Evolutionary conservation across 2,113 vertebrate genomes (phyloP).

Genomic region (Oceanodroma tethys): DNA sequence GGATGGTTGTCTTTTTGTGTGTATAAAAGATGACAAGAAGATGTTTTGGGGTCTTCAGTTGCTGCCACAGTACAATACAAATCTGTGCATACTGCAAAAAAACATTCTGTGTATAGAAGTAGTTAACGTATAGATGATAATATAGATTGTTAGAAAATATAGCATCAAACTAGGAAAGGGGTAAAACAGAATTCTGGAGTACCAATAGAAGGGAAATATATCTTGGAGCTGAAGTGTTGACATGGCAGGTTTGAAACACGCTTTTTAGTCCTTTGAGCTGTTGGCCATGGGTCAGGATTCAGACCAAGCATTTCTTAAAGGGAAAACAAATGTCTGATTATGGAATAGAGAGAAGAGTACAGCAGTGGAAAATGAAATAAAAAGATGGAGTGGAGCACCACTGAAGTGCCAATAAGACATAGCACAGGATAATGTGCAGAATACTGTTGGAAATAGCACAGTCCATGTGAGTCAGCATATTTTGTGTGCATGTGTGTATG

Average conservation of each 20-base stretch:
- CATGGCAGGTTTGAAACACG: neutral
- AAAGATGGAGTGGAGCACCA: neutral
- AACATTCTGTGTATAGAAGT: neutral
- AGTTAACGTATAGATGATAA: neutral
- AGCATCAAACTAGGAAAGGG: neutral
- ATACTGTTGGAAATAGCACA: neutral
- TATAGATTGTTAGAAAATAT: neutral
- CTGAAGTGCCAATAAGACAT: neutral
- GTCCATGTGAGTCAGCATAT: neutral
- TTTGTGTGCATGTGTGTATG: rapidly evolving
- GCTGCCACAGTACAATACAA: neutral
- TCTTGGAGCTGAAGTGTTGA: neutral
- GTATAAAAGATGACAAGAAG: neutral
- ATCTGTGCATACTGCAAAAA: neutral
- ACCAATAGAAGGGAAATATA: neutral
- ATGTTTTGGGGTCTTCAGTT: neutral
- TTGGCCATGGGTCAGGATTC: neutral
- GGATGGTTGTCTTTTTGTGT: neutral
- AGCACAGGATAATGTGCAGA: neutral
- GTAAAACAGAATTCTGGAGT: neutral
- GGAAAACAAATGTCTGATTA: neutral
- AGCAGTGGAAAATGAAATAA: neutral
- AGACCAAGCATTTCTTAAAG: neutral
- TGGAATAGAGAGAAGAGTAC: neutral
- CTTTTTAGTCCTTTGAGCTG: neutral